These are phyloP conservation scores for Uropetala carovei DNA, from an alignment of 2,888 invertebrate genomes.

Conservation along the genomic window DNA sequence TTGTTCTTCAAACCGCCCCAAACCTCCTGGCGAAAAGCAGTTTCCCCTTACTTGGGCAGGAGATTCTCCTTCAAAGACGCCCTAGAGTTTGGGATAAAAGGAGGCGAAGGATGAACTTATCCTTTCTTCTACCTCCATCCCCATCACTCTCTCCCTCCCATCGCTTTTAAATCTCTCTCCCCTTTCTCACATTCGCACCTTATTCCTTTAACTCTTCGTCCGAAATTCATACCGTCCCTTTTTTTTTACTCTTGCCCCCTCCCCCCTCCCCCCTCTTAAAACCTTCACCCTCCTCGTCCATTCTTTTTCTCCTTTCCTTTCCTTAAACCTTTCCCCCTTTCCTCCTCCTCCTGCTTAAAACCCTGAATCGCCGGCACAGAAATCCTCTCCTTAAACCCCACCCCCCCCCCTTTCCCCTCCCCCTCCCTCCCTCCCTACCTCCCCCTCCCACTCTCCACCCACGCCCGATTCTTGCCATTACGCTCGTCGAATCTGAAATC, in stretches of 20 bases:
- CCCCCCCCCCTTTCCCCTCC: neutral
- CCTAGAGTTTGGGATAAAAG: neutral
- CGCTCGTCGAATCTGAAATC: slow-evolving; percentile 27
- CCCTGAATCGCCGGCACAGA: neutral
- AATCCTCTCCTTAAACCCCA: neutral
- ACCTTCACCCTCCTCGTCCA: too few relatives aligned
- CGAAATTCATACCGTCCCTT: neutral
- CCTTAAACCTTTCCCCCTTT: too few relatives aligned
- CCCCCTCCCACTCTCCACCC: neutral
- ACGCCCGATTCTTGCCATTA: neutral
- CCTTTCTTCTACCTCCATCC: neutral
- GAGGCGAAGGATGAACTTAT: slow-evolving; percentile 1
- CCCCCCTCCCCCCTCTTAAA: too few relatives aligned
- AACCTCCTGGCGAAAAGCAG: neutral
- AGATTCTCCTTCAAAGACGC: neutral
- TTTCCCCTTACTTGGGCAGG: neutral
- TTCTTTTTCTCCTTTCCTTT: too few relatives aligned
- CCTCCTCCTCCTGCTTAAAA: too few relatives aligned
- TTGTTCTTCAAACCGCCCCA: neutral
- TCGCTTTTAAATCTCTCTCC: neutral
- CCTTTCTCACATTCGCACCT: neutral
- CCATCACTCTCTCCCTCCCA: neutral
- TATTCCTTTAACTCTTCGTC: neutral
- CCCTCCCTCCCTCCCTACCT: neutral
- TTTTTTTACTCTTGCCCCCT: too few relatives aligned